Evolutionary conservation across 2,888 invertebrate genomes (phyloP), one percentile per base, ranked within the genome.

Genomic region (Erannis defoliaria): DNA sequence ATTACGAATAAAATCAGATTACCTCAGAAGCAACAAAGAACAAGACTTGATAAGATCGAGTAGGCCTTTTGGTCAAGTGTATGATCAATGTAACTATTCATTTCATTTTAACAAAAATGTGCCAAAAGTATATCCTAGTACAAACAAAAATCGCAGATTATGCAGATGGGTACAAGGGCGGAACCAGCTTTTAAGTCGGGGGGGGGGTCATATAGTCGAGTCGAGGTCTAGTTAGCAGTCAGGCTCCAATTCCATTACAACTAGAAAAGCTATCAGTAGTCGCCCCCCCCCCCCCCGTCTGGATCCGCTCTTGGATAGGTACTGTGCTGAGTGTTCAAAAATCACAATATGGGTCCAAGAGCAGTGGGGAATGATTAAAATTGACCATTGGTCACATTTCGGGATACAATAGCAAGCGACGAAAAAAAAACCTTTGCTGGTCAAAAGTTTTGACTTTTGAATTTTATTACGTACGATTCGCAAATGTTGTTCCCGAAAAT

Each of bases 21-120:
- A 92, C 91, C 92, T 92, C 92, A 90, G 91, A 89, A 82, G 90
- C 86, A 72, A 68, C 38, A 82, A 77, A 78, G 75, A 42, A 74
- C 70, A 75, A 76, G 64, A 71, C 80, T 81, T 81, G 77, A 79
- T 73, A 76, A 75, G 76, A 77, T 50, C 72, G 72, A 78, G 80
- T 81, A 84, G 77, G 79, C 16, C 83, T 78, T 80, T 78, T 82
- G 78, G 76, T 79, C 76, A 77, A 76, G 16, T 49, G 31, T 58
- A 29, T 57, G 53, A 48, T 42, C 53, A 48, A 43, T 49, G 43
- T 62, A 43, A 62, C 46, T 76, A 78, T 46, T 46, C 46, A 46
- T 76, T 64, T 78, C 74, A 77, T 74, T 75, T 61, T 74, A 70
- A 74, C 73, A 75, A 77, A 62, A 79, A 85, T 89, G 90, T 90